These are phyloP conservation scores for Plusia festucae DNA, from an alignment of 2,888 invertebrate species.

Conservation along the genomic window DNA sequence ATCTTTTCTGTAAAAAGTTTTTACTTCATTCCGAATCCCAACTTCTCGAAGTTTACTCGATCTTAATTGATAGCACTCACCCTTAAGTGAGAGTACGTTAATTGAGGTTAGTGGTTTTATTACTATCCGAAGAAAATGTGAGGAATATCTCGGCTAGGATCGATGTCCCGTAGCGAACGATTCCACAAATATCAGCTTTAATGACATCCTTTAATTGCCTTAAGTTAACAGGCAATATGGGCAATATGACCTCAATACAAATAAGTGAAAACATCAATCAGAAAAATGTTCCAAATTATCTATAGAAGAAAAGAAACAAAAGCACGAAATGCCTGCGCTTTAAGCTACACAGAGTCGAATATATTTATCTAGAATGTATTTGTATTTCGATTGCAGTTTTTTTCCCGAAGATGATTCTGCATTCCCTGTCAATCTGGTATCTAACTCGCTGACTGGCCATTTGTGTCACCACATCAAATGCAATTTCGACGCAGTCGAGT, in stretches of 20 bases:
- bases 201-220: conserved; percentile 30
- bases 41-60: not conserved
- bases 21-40: not conserved
- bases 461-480: conserved; percentile 4
- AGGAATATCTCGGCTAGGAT: conserved; percentile 18
- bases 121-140: conserved; percentile 13
- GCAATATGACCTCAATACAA: conserved; percentile 7
- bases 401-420: not conserved
- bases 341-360: no score
- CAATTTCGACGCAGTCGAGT: not conserved
- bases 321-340: no score
- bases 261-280: not conserved
- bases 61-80: not conserved
- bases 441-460: conserved; percentile 1
- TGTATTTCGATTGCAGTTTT: not conserved
- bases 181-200: conserved; percentile 34
- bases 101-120: conserved; percentile 16
- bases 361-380: not conserved
- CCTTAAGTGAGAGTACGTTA: conserved; percentile 13
- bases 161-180: conserved; percentile 25
- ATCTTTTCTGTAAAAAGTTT: not conserved
- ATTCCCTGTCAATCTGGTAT: not conserved
- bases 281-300: not conserved
- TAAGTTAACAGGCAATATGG: conserved; percentile 21
- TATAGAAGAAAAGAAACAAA: not conserved